A percentile compares a stretch with the other conserved stretches of the same genome.
Evolutionary conservation across 37 sponge, comb jelly and placozoan genomes (phyloP).

Genomic region (Tethya wilhelma): DNA sequence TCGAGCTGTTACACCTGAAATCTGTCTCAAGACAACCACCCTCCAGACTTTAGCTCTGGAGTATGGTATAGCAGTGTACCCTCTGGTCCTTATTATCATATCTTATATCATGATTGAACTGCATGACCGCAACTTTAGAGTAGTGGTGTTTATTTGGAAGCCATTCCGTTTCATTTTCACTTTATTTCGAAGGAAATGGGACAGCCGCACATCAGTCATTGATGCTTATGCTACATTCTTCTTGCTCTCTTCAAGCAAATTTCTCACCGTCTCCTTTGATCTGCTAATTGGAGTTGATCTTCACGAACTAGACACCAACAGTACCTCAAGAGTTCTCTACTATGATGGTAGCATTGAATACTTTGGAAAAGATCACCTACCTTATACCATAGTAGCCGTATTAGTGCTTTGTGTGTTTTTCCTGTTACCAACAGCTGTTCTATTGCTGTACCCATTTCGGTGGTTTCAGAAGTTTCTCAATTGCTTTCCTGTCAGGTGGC

Average conservation of each 20-base stretch:
- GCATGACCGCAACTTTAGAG: conserved; percentile 2
- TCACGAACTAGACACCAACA: neutral
- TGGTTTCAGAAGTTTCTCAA: conserved; percentile 14
- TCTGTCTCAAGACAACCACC: conserved; percentile 18
- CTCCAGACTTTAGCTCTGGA: conserved; percentile 20
- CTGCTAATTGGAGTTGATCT: conserved; percentile 32
- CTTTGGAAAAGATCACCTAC: no score
- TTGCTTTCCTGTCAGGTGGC: neutral
- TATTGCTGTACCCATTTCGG: conserved; percentile 15
- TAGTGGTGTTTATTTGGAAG: neutral
- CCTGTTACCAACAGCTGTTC: conserved; percentile 20
- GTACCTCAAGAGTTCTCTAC: neutral
- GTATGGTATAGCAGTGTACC: conserved; percentile 37
- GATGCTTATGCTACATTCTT: conserved; percentile 64
- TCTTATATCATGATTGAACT: conserved; percentile 18
- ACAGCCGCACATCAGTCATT: conserved; percentile 34
- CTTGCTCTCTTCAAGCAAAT: conserved; percentile 55
- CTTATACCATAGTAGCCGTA: no score
- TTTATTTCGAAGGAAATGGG: conserved; percentile 34
- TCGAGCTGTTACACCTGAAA: neutral
- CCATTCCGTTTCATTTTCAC: conserved; percentile 19
- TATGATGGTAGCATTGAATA: no score
- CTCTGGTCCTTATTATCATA: conserved; percentile 4
- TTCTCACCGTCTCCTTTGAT: conserved; percentile 44
- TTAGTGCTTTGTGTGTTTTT: conserved; percentile 13